Evolutionary conservation across 2,113 vertebrate species (phyloP).

Genomic region (Pica pica): DNA sequence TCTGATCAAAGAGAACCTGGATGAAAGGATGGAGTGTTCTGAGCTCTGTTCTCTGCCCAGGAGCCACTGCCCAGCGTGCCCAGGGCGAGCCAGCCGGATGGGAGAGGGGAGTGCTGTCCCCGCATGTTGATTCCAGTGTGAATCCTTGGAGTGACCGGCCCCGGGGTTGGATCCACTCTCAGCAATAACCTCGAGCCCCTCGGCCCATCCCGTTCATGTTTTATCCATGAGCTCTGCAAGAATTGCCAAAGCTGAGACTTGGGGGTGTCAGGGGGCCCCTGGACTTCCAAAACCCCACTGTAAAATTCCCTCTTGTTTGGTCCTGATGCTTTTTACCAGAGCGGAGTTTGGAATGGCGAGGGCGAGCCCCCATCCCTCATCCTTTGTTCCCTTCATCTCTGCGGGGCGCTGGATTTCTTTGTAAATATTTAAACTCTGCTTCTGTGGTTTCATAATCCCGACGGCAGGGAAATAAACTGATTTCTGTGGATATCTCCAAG

Average conservation of each 20-base stretch:
- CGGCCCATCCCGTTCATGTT: not conserved
- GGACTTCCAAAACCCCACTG: not conserved
- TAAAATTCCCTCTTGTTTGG: not conserved
- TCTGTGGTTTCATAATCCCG: conserved; percentile 56
- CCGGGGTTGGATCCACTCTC: not conserved
- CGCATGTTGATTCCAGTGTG: not conserved
- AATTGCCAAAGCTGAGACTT: conserved; percentile 37
- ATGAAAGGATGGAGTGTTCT: not conserved
- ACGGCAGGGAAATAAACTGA: conserved; percentile 58
- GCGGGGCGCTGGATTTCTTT: conserved; percentile 42
- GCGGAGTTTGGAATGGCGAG: not conserved
- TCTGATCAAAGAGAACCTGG: not conserved
- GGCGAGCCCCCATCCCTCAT: not conserved
- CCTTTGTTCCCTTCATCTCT: conserved; percentile 36
- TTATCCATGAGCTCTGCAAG: not conserved
- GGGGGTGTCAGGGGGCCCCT: not conserved
- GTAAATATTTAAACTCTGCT: conserved; percentile 51
- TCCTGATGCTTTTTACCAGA: not conserved
- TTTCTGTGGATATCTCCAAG: conserved; percentile 27
- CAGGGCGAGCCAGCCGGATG: not conserved
- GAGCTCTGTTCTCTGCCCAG: not conserved
- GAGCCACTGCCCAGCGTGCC: not conserved
- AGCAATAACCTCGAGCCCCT: conserved; percentile 21
- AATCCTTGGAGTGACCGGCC: not conserved
- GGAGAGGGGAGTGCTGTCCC: not conserved